Conservation (phyloP, 2,888 invertebrate genomes). For the Aphelenchoides bicaudatus region DNA sequence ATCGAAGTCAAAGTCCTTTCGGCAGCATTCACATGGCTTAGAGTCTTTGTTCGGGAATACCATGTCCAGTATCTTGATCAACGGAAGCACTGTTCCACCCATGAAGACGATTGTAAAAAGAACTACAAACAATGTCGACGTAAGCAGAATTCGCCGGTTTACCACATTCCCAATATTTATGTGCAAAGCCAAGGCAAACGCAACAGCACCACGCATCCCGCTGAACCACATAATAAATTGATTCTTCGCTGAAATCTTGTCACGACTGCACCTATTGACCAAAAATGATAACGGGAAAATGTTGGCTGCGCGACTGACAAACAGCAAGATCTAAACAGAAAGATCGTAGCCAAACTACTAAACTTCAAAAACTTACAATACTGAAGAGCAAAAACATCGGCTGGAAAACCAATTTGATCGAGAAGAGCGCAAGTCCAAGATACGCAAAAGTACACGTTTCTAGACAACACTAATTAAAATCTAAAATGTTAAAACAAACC, state of each 20-base stretch:
- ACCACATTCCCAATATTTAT: slow-evolving; percentile 82
- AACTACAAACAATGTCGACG: slow-evolving; percentile 94
- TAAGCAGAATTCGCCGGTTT: slow-evolving; percentile 90
- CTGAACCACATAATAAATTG: slow-evolving; percentile 91
- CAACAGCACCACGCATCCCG: slow-evolving; percentile 90
- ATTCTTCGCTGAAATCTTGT: slow-evolving; percentile 92
- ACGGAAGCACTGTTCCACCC: slow-evolving; percentile 95
- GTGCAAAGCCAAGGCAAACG: slow-evolving; percentile 92
- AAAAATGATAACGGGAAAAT: slow-evolving; percentile 90
- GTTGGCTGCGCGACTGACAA: slow-evolving; percentile 89
- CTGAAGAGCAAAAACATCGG: slow-evolving; percentile 87
- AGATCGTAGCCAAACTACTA: background rate
- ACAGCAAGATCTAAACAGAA: slow-evolving; percentile 69
- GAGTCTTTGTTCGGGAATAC: slow-evolving; percentile 34
- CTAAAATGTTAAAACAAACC: slow-evolving; percentile 57
- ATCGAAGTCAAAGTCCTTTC: too few relatives aligned
- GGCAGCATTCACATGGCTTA: too few relatives aligned
- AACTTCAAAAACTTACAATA: slow-evolving; percentile 66
- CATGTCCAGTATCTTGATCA: slow-evolving; percentile 70
- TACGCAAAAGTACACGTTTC: slow-evolving; percentile 99
- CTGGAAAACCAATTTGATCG: slow-evolving; percentile 87
- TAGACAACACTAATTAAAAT: slow-evolving; percentile 33
- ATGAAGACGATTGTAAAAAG: slow-evolving; percentile 89
- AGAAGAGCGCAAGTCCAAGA: slow-evolving; percentile 85
- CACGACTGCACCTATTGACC: slow-evolving; percentile 91